A percentile compares a stretch with the other conserved stretches of the same genome.
Evolutionary conservation across 2,797 vertebrate species (phyloP).

Genomic region (Pangasius sanitwongsei): DNA sequence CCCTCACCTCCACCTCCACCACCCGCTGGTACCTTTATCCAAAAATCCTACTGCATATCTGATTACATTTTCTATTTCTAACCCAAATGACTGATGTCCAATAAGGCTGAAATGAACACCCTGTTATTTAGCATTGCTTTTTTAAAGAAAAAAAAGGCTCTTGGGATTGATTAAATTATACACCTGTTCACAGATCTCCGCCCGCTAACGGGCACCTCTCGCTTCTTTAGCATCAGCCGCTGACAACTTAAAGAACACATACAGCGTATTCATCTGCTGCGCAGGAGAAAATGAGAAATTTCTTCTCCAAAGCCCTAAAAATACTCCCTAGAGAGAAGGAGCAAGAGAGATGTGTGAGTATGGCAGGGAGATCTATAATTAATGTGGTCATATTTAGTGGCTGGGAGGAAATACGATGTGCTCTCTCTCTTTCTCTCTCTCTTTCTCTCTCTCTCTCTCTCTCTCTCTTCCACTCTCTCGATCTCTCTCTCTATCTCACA

Average conservation of each 20-base stretch:
- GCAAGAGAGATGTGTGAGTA: slow-evolving; percentile 18
- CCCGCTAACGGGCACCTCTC: slow-evolving; percentile 25
- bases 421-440: slow-evolving; percentile 16
- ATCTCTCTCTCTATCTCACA: slow-evolving; percentile 6
- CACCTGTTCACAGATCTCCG: slow-evolving; percentile 18
- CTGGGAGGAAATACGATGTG: slow-evolving; percentile 50
- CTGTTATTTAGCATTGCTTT: slow-evolving; percentile 32
- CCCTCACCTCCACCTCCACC: neutral
- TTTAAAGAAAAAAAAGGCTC: neutral
- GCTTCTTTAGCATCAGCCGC: neutral
- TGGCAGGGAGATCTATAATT: slow-evolving; percentile 58
- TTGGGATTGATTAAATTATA: slow-evolving; percentile 52
- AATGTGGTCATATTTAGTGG: slow-evolving; percentile 57
- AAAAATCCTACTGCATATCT: neutral
- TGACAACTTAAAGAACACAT: slow-evolving; percentile 46
- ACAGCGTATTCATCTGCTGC: slow-evolving; percentile 1
- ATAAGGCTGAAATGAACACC: slow-evolving; percentile 41
- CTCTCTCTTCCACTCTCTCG: slow-evolving; percentile 15
- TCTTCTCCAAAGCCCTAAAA: slow-evolving; percentile 51
- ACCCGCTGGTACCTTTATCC: neutral
- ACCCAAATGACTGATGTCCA: slow-evolving; percentile 35
- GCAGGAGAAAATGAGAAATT: slow-evolving; percentile 22
- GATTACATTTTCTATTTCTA: neutral
- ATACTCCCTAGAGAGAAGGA: slow-evolving; percentile 31
- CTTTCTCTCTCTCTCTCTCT: slow-evolving; percentile 22